Base-by-base conservation (phyloP, 2,797 vertebrate genomes). In the Cuniculus paca region DNA sequence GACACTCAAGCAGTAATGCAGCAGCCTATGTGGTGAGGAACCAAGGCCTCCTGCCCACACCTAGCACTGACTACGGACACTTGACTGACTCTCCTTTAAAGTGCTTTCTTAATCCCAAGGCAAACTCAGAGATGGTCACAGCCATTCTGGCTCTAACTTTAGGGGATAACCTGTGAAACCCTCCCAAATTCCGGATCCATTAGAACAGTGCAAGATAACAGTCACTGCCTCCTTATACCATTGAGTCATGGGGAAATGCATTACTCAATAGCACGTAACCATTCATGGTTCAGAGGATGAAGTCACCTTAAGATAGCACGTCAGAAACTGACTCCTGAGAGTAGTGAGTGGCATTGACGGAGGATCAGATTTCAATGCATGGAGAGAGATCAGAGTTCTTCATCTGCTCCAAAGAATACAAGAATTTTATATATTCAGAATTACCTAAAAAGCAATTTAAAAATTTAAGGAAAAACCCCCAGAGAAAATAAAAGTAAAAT, bases 401-500 rank as follows among this genome's bases (percentile, higher is more conserved):
- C 36, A 84, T 22, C 17, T 6, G 12, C 19, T 13, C 34, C 31
- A 45, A 7, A 1, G 31, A 20, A 60, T 20, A 56, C 31, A 8
- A 34, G 56, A 92, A 52, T 24, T 36, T n/a, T 65, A n/a, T 12
- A 20, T 8, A 50, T 19, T 1, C 54, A 56, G 28, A 84, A 45
- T 31, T 20, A 42, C 20, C 34, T 10, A 17, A 81, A 74, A 81
- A 77, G 6, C 16, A 56, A 60, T 50, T 50, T 0, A 65, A 94
- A 80, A 80, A 34, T 50, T 56, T 86, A 24, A 56, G 1, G n/a
- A 52, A 2, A 11, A 85, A 81, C 52, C 58, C 61, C 39, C 17
- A 34, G n/a, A 60, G n/a, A 42, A 94, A 65, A 78, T 80, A 45
- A 88, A 96, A 87, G 48, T 39, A 80, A 14, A 48, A 22, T 68